Conservation (phyloP, 2,797 vertebrate species). For the Phrynocephalus guinanensis region DNA sequence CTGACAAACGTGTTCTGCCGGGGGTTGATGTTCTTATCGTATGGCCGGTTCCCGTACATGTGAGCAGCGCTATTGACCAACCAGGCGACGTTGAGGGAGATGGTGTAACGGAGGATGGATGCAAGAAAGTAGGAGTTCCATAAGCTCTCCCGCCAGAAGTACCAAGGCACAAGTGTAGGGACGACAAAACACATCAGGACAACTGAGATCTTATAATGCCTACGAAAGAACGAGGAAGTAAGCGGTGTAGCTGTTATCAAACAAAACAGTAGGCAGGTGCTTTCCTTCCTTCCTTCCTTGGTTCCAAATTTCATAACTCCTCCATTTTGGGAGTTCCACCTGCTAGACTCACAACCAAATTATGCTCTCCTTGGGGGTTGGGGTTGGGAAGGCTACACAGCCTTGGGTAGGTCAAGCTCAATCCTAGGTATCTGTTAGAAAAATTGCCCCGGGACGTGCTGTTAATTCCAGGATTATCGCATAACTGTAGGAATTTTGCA, state of each 20-base stretch:
- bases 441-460: no score
- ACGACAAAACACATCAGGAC: constrained; percentile 83
- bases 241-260: background rate
- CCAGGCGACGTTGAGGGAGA: constrained; percentile 83
- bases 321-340: no score
- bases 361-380: no score
- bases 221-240: constrained; percentile 40
- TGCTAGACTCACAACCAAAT: no score
- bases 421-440: no score
- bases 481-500: no score
- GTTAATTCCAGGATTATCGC: no score
- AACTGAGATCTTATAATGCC: constrained; percentile 81
- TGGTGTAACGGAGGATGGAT: constrained; percentile 81
- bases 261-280: background rate
- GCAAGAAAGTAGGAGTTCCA: constrained; percentile 86
- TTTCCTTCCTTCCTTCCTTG: no score
- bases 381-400: no score
- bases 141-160: constrained; percentile 81
- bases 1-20: constrained; percentile 80
- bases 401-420: no score
- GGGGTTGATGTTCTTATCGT: constrained; percentile 81
- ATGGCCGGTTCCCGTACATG: constrained; percentile 84
- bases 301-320: no score
- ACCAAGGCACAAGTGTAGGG: constrained; percentile 84
- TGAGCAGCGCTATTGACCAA: constrained; percentile 84